These are phyloP conservation scores for Mus pahari DNA, from an alignment of 2,113 vertebrate genomes.

Conservation along the genomic window DNA sequence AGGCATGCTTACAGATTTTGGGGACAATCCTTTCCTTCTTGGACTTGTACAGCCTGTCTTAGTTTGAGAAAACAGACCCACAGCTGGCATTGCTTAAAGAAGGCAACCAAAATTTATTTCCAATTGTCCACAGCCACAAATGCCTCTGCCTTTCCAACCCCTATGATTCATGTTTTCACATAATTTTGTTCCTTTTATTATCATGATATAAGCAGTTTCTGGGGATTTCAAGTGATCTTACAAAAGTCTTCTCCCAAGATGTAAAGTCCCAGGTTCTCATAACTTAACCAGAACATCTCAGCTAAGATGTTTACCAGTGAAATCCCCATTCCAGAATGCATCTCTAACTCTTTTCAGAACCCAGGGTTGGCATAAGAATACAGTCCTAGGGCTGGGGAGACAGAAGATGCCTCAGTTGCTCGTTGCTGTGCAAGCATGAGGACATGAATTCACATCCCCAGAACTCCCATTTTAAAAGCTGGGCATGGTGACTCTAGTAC, in stretches of 20 bases:
- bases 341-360: neutral
- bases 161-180: constrained; percentile 77
- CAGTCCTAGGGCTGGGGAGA: neutral
- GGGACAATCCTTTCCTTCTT: neutral
- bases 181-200: constrained; percentile 65
- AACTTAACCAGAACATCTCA: neutral
- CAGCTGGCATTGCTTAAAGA: constrained; percentile 80
- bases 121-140: constrained; percentile 64
- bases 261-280: constrained; percentile 16
- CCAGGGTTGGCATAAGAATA: neutral
- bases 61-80: constrained; percentile 61
- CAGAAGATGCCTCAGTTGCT: neutral
- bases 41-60: neutral
- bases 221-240: constrained; percentile 51
- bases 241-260: constrained; percentile 32
- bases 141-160: constrained; percentile 78
- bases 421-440: neutral
- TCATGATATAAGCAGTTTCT: constrained; percentile 49
- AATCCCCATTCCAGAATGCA: neutral
- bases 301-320: constrained; percentile 10
- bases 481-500: neutral
- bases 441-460: neutral
- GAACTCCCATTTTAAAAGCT: neutral
- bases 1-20: neutral
- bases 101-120: constrained; percentile 76